Base-by-base conservation (phyloP, 2,888 invertebrate genomes). In the Bellardia bayeri region DNA sequence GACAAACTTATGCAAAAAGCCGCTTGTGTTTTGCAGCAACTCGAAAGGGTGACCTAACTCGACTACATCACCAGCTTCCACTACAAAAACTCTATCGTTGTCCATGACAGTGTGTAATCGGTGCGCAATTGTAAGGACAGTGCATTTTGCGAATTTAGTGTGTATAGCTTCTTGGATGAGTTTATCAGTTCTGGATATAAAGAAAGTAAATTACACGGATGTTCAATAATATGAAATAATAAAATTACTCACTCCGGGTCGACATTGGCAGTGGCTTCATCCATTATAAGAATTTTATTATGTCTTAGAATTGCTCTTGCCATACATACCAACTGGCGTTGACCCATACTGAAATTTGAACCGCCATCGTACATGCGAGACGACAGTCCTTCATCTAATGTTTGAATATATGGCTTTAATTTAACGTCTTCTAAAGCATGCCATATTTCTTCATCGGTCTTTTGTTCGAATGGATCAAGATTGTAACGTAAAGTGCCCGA, bases 41-140 rank as follows among this genome's bases (percentile, higher is more conserved):
- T 95, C 94, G 91, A 95, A 95, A 0, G 98, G 98, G 91, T 96
- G 96, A 9, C 97, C 97, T 71, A 96, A 95, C 93, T 98, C 98
- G 7, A 95, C 96, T 75, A 96, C 94, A 6, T 92, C 91, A 0
- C 97, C 97, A 51, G 94, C 94, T 89, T 97, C 97, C 95, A 98
- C 96, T 0, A 98, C 98, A 90, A 98, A 93, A 71, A 98, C 96
- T 89, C 96, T 95, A 93, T 98, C 97, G 3, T 97, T 97, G 92
- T 98, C 98, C 94, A 98, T 98, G 49, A 98, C 97, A 0, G 98
- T 98, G 92, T 98, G 96, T 86, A 98, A 94, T 2, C 98, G 95
- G 94, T 98, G 98, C 4, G 98, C 98, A 9, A 98, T 98, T 0
- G 98, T 98, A n/a, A 98, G 93, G 2, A 98, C 98, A 0, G 98